Base-by-base conservation (phyloP, 2,113 vertebrate genomes). In the Carassius auratus region DNA sequence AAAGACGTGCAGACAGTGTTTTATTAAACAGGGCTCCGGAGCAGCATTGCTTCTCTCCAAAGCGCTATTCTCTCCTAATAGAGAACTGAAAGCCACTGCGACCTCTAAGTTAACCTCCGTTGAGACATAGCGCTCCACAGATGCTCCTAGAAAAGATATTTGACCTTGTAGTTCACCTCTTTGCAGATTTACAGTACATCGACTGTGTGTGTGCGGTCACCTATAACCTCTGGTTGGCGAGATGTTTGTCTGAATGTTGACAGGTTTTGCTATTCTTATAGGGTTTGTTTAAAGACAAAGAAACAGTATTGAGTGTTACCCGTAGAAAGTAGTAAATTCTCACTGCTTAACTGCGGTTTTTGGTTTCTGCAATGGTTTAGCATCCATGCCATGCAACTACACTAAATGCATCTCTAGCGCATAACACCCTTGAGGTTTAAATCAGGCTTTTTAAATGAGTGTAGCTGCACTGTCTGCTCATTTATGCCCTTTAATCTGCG, bases 401-500 rank as follows among this genome's bases (percentile, higher is more conserved):
- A 48, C 21, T 26, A 13, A 19, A 19, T 17, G 21, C 42, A 52
- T 26, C 4, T 66, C 48, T 66, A 78, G 4, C 6, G 1, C 21
- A 8, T 30, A 64, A 84, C 9, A 50, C 83, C 83, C 73, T 36
- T 66, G 74, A 17, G 73, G 73, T 50, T 84, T 84, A 59, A 66
- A 33, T 64, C 23, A 68, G 42, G 61, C 26, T 38, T 50, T 76
- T 69, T 57, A 78, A 77, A 84, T 78, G 62, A 83, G 81, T 19
- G 42, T 8, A 74, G 64, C 26, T 59, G n/a, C 45, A 79, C 74
- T 14, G 14, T 74, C 74, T 87, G 42, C 76, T 87, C 17, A 87
- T 71, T 77, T 62, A 84, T 87, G 66, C 86, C 33, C 59, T 84
- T 87, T 87, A 84, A 81, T 87, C 74, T 84, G 81, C 36, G 7